Conservation (phyloP, 2,113 vertebrate species). For the Oreochromis tanganicae region DNA sequence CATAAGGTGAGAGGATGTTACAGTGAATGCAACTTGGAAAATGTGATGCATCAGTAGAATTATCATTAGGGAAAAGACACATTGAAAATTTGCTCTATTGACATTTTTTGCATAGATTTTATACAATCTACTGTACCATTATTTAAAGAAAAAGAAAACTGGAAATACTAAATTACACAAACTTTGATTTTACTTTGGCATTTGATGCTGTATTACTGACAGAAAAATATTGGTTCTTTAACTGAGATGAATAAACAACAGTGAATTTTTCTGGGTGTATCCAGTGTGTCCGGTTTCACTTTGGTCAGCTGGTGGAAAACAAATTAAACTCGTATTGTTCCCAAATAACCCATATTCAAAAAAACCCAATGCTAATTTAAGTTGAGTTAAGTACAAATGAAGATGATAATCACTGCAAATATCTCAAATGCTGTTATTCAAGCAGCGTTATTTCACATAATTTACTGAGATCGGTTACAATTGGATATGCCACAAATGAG, state of each 20-base stretch:
- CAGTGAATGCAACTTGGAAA: not conserved
- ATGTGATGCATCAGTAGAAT: not conserved
- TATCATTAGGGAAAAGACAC: not conserved
- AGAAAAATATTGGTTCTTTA: not conserved
- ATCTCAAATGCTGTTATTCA: not conserved
- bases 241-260: not conserved
- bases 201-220: not conserved
- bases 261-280: not conserved
- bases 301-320: not conserved
- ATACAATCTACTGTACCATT: not conserved
- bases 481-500: not conserved
- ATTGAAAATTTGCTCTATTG: not conserved
- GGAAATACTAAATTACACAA: not conserved
- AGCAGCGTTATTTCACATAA: not conserved
- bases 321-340: not conserved
- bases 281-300: not conserved
- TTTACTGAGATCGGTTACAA: not conserved
- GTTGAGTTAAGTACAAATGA: not conserved
- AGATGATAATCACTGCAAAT: not conserved
- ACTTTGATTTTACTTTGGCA: conserved; percentile 30
- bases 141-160: not conserved
- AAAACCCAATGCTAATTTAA: not conserved
- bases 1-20: not conserved
- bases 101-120: not conserved
- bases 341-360: not conserved